Conservation (phyloP, 2,113 vertebrate species). For the Leucopternis melanops region DNA sequence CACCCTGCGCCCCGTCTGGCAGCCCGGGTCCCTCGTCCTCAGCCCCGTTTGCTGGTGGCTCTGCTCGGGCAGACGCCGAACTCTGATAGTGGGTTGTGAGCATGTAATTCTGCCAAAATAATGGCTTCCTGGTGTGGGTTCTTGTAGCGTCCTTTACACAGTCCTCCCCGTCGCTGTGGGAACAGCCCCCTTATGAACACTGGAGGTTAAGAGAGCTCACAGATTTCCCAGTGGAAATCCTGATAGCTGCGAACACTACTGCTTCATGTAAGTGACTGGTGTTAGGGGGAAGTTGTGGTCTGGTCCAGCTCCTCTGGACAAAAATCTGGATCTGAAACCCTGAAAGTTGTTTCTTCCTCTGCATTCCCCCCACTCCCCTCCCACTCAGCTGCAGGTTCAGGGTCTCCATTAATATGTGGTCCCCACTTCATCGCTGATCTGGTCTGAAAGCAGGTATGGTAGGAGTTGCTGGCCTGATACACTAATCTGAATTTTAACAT, state of each 20-base stretch:
- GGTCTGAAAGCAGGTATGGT: neutral
- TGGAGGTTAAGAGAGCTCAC: neutral
- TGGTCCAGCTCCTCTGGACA: neutral
- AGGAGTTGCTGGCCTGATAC: neutral
- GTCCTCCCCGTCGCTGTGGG: accelerated
- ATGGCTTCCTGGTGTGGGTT: neutral
- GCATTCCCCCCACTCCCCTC: neutral
- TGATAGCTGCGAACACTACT: neutral
- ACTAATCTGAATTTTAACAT: neutral
- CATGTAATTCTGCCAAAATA: neutral
- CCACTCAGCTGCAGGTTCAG: neutral
- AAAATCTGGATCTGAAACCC: neutral
- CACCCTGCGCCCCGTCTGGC: neutral
- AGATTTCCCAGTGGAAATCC: neutral
- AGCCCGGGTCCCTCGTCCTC: neutral
- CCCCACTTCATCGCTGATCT: neutral
- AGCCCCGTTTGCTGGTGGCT: neutral
- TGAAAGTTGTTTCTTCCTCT: neutral
- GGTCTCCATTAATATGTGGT: accelerated
- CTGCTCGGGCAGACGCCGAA: neutral
- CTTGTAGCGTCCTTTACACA: neutral
- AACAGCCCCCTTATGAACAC: neutral
- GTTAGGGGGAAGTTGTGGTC: neutral
- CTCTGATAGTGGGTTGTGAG: neutral
- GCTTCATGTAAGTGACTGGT: neutral